Percentiles rank a stretch among this genome's conserved stretches.
phyloP scores from a whole-genome alignment of 2,888 invertebrate species.

The Agrypnus murinus region DNA sequence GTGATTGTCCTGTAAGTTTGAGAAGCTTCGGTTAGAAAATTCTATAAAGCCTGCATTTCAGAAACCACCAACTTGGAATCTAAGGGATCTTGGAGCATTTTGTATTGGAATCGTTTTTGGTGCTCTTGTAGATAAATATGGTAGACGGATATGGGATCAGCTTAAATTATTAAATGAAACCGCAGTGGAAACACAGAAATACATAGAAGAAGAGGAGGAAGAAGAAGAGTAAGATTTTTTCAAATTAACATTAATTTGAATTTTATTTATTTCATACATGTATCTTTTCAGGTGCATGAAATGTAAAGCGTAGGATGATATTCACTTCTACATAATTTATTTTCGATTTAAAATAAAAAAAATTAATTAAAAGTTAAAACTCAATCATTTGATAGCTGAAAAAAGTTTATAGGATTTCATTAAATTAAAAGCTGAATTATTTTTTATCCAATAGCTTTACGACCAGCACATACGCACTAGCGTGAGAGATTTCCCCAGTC shows the following conservation, averaged over 20 bases:
- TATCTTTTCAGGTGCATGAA: too few relatives aligned
- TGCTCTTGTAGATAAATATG: not conserved
- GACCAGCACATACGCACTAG: not conserved
- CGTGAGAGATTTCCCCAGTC: slow-evolving; percentile 10
- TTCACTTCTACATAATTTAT: too few relatives aligned
- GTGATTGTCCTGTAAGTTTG: too few relatives aligned
- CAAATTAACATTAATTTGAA: too few relatives aligned
- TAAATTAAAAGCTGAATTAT: slow-evolving; percentile 27
- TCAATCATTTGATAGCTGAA: not conserved
- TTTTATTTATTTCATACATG: too few relatives aligned
- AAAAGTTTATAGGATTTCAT: slow-evolving; percentile 29
- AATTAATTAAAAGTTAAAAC: too few relatives aligned
- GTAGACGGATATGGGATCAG: not conserved
- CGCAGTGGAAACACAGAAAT: not conserved
- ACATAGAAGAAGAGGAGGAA: not conserved
- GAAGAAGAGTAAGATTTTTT: not conserved
- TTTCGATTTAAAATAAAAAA: too few relatives aligned
- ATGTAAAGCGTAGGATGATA: too few relatives aligned
- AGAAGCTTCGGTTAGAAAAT: too few relatives aligned
- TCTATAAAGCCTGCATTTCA: too few relatives aligned
- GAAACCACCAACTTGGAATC: too few relatives aligned
- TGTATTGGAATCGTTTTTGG: not conserved
- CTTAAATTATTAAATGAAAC: not conserved
- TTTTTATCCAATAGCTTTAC: slow-evolving; percentile 13
- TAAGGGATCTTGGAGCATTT: slow-evolving; percentile 1